These are phyloP conservation scores for Cryptomyrus ogoouensis DNA, from an alignment of 2,113 vertebrate genomes.

Conservation along the genomic window DNA sequence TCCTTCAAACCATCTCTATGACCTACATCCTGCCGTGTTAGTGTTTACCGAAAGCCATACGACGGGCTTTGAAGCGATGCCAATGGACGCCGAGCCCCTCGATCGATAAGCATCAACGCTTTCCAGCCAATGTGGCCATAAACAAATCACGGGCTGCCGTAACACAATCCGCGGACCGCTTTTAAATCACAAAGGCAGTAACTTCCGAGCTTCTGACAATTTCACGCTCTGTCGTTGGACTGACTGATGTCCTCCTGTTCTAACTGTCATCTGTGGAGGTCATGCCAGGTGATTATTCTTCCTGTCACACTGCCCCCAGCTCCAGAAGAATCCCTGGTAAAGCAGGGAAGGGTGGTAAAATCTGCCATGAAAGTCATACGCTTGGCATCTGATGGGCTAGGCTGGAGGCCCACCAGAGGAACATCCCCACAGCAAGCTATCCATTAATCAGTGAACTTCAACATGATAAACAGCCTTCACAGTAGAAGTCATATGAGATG, in stretches of 20 bases:
- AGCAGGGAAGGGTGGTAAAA: not conserved
- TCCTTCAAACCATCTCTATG: not conserved
- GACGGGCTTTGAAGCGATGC: not conserved
- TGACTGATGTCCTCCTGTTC: not conserved
- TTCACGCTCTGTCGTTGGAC: not conserved
- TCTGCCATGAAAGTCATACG: not conserved
- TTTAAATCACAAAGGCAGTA: not conserved
- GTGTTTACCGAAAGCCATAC: not conserved
- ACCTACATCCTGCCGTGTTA: not conserved
- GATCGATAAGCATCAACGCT: slow-evolving; percentile 1
- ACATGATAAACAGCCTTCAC: not conserved
- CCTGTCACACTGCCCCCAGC: not conserved
- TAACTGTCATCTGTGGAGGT: not conserved
- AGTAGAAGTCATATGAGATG: not conserved
- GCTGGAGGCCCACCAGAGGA: not conserved
- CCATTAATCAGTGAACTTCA: not conserved
- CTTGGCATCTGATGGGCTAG: not conserved
- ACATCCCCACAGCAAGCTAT: not conserved
- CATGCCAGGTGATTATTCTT: not conserved
- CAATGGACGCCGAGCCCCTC: not conserved
- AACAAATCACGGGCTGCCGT: not conserved
- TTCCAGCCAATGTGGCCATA: not conserved
- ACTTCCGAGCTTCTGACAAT: not conserved
- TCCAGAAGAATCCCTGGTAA: not conserved
- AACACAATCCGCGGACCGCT: not conserved